A percentile compares a stretch with the other conserved stretches of the same genome.
These are phyloP conservation scores for Carterocephalus palaemon DNA, from an alignment of 2,888 invertebrate species.

Conservation along the genomic window DNA sequence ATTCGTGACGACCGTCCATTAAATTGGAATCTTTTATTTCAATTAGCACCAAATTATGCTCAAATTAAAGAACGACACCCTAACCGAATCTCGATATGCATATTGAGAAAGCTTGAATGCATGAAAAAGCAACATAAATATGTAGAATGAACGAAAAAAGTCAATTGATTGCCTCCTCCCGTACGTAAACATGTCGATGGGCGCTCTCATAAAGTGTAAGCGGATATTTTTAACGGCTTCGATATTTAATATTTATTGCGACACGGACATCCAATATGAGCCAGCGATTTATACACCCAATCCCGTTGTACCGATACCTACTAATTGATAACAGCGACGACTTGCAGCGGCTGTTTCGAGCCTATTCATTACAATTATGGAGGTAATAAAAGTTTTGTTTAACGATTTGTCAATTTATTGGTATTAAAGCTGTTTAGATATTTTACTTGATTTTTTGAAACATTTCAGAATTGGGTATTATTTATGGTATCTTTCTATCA, in stretches of 20 bases:
- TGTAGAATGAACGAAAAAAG: conserved; percentile 60
- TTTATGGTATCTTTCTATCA: too few species aligned
- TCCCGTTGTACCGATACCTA: conserved; percentile 46
- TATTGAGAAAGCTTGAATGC: conserved; percentile 55
- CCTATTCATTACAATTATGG: conserved; percentile 5
- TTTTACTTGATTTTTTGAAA: too few species aligned
- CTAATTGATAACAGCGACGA: conserved; percentile 40
- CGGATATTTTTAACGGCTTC: conserved; percentile 75
- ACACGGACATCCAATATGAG: conserved; percentile 75
- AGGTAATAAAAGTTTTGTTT: conserved; percentile 8
- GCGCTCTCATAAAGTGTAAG: conserved; percentile 77
- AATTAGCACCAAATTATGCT: conserved; percentile 35
- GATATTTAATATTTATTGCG: conserved; percentile 79
- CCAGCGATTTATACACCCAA: conserved; percentile 68
- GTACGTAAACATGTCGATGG: conserved; percentile 72
- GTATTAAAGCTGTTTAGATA: too few species aligned
- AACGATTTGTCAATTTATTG: too few species aligned
- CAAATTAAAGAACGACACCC: conserved; percentile 34
- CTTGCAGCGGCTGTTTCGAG: conserved; percentile 2
- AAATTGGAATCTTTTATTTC: conserved; percentile 25
- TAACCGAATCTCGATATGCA: conserved; percentile 41
- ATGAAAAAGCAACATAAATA: conserved; percentile 44
- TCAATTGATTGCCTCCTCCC: conserved; percentile 66
- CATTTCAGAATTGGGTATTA: too few species aligned
- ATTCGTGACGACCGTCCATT: conserved; percentile 8